These are phyloP conservation scores for Actinia tenebrosa DNA, from an alignment of 64 coral and sea anemone species.

Conservation along the genomic window DNA sequence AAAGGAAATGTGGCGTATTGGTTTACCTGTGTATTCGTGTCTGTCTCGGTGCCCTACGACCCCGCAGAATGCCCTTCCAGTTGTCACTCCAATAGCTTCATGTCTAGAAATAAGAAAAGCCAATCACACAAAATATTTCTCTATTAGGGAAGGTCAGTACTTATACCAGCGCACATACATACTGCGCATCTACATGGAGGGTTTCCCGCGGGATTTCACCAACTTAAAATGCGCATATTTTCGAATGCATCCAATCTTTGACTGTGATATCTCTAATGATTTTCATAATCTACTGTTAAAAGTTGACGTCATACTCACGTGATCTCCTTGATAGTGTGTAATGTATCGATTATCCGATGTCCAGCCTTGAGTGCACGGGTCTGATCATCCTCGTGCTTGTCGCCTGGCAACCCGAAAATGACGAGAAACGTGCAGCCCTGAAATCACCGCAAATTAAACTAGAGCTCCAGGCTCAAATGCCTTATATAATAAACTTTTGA, in stretches of 20 bases:
- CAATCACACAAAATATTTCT: background rate
- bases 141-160: background rate
- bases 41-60: conserved; percentile 93
- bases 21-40: conserved; percentile 96
- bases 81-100: conserved; percentile 95
- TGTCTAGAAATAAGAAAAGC: conserved; percentile 33
- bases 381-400: conserved; percentile 97
- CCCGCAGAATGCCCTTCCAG: conserved; percentile 89
- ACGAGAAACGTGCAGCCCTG: conserved; percentile 96
- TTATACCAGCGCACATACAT: background rate
- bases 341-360: conserved; percentile 76
- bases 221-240: too few relatives aligned
- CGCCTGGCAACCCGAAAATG: conserved; percentile 93
- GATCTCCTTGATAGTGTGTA: conserved; percentile 91
- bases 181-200: too few relatives aligned
- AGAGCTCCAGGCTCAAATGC: too few relatives aligned
- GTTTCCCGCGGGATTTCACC: too few relatives aligned
- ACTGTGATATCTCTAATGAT: too few relatives aligned
- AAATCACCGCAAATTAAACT: background rate
- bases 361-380: conserved; percentile 87
- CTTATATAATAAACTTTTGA: too few relatives aligned
- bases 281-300: too few relatives aligned
- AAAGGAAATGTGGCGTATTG: too few relatives aligned
- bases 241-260: too few relatives aligned
- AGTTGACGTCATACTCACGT: conserved; percentile 56